phyloP scores from a whole-genome alignment of 2,888 invertebrate genomes.

The Thecocarcelia acutangulata region DNA sequence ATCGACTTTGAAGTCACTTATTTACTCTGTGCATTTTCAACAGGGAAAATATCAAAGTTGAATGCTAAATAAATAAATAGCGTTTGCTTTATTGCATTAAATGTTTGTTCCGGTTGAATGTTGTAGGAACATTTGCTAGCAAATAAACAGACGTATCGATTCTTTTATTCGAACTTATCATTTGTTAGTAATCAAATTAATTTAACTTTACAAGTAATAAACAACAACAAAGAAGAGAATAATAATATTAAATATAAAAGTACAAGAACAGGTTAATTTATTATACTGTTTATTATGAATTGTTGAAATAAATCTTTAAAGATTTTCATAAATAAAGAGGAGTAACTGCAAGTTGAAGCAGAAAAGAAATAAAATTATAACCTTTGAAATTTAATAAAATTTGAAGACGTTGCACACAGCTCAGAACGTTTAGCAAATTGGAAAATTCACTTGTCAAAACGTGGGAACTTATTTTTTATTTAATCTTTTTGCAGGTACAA shows the following conservation, averaged over 20 bases:
- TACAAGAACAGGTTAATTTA: conserved; percentile 63
- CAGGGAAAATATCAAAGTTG: conserved; percentile 63
- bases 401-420: not conserved
- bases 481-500: conserved; percentile 83
- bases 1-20: conserved; percentile 48
- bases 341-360: conserved; percentile 41
- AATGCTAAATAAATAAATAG: conserved; percentile 50
- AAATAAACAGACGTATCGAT: conserved; percentile 27
- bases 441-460: conserved; percentile 49
- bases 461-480: conserved; percentile 59
- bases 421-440: conserved; percentile 24
- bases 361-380: conserved; percentile 27
- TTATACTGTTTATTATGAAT: conserved; percentile 30
- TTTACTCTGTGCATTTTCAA: conserved; percentile 31
- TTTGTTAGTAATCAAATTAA: conserved; percentile 61
- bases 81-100: conserved; percentile 24
- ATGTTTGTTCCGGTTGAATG: conserved; percentile 54
- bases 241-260: conserved; percentile 24
- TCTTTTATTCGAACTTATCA: conserved; percentile 58
- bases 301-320: conserved; percentile 27
- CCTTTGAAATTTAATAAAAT: conserved; percentile 60
- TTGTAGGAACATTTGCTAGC: not conserved
- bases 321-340: conserved; percentile 37
- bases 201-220: conserved; percentile 66
- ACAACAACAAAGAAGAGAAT: conserved; percentile 52